Evolutionary conservation across 2,797 vertebrate species (phyloP).

Genomic region (Luscinia megarhynchos): DNA sequence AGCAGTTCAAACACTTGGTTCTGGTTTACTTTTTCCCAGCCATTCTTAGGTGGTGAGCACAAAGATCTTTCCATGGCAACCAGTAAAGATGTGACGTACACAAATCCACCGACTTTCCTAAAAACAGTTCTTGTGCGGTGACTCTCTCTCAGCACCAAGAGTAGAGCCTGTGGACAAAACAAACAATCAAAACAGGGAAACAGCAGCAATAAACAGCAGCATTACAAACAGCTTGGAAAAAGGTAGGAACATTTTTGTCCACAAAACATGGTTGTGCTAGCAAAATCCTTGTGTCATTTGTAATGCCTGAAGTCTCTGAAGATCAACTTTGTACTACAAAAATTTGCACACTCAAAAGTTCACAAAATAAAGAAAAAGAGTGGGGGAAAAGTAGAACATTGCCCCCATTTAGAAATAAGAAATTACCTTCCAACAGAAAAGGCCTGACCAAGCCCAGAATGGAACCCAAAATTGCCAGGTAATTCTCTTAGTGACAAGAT

Average conservation of each 20-base stretch:
- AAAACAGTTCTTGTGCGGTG: slow-evolving; percentile 97
- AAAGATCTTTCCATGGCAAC: slow-evolving; percentile 97
- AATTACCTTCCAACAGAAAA: background rate
- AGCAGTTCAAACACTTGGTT: slow-evolving; percentile 96
- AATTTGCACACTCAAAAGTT: background rate
- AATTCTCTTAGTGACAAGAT: background rate
- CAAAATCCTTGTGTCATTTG: background rate
- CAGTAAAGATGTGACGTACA: slow-evolving; percentile 94
- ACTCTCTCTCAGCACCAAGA: slow-evolving; percentile 91
- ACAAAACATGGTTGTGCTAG: background rate
- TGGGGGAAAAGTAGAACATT: background rate
- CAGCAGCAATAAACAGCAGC: background rate
- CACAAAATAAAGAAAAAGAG: background rate
- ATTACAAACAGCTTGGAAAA: background rate
- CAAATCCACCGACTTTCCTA: slow-evolving; percentile 96
- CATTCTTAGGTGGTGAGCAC: slow-evolving; percentile 86
- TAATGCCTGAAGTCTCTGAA: background rate
- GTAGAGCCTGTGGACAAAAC: slow-evolving; percentile 82
- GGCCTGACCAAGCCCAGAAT: background rate
- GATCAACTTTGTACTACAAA: background rate
- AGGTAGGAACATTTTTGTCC: background rate
- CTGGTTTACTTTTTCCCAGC: slow-evolving; percentile 95
- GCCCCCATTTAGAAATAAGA: background rate
- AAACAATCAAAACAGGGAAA: background rate
- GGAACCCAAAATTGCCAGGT: background rate